Base-by-base conservation (phyloP, 2,888 invertebrate species). In the Drosophila koepferae region DNA sequence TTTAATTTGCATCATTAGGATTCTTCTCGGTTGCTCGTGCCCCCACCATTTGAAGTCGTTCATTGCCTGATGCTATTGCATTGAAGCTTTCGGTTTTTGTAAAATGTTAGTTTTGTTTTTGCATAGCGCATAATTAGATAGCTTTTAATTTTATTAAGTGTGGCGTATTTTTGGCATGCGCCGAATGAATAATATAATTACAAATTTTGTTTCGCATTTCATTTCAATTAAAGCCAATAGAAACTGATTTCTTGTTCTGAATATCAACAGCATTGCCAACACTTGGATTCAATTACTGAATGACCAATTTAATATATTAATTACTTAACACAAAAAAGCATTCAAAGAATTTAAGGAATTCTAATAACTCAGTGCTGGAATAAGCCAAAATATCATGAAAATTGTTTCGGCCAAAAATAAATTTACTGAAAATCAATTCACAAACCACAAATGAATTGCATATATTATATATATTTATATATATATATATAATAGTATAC, bases 391-490 rank as follows among this genome's bases (percentile, higher is more conserved):
- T 46, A 54, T 43, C 60, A 59, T 55, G 65, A 31, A 69, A 63
- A 72, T 36, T 48, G 65, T 36, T 69, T 69, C 49, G 51, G 59
- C 73, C 69, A 51, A 40, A 49, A 80, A 56, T 65, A 41, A 46
- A 58, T 64, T 59, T 63, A 49, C 41, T 53, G 51, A 71, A 85
- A 86, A 88, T 86, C 83, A 75, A 86, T 86, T 65, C 38, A n/a
- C 20, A 34, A 69, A 56, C 81, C 75, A 20, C 83, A 85, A 40
- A 68, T 71, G 54, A 60, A 58, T 68, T 62, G 34, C 38, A 43
- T 14, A 23, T 34, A 41, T 28, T 62, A 40, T 43, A 43, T 14
- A 23, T 34, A 41, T 28, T 5, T 28, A 28, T 6, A 6, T 28
- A n/a, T n/a, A n/a, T 62, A 40, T 43, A 43, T 14, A 23, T 34